Base-by-base conservation (phyloP, 2,797 vertebrate genomes). In the Gadopsis marmoratus region DNA sequence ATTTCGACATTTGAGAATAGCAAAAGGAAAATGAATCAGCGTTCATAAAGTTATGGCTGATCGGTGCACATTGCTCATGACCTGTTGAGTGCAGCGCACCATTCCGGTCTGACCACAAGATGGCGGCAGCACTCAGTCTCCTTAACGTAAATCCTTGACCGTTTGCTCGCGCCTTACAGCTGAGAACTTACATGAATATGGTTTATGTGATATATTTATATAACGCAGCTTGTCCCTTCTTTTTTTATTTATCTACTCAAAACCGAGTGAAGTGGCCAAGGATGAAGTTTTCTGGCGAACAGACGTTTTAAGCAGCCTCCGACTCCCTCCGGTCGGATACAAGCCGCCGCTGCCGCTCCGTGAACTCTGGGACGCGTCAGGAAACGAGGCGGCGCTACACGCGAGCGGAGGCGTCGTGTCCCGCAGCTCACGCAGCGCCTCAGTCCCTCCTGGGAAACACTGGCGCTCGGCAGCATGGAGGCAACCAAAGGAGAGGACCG, bases 331-430 rank as follows among this genome's bases (percentile, higher is more conserved):
- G 47, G 65, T 76, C 54, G 75, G 50, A 56, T 74, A 12, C 71
- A 61, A 3, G 39, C 39, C 4, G 55, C 17, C 54, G 33, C 31
- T 58, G 26, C 31, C 31, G 62, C 33, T 17, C 11, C 14, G 41
- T 45, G 61, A 71, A 79, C 56, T 75, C 26, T 48, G 31, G 85
- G 3, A 10, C 71, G 79, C 88, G 85, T 83, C 55, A 72, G 56
- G 77, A 60, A 82, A 70, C 62, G 0, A 92, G 93, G 92, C 90
- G 93, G 91, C 16, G 89, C 92, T 60, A 17, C n/a, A 7, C 16
- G 13, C 4, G 37, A 71, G 59, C 68, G n/a, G 53, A 43, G 69
- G 67, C 58, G 41, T 83, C 75, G 61, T 12, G 66, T 33, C 63
- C 47, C 13, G 1, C 16, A n/a, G n/a, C n/a, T n/a, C n/a, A n/a